Percentiles rank a stretch among this genome's conserved stretches.
Conservation (phyloP, 1,140 invertebrate species). For the Papilio dardanus region DNA sequence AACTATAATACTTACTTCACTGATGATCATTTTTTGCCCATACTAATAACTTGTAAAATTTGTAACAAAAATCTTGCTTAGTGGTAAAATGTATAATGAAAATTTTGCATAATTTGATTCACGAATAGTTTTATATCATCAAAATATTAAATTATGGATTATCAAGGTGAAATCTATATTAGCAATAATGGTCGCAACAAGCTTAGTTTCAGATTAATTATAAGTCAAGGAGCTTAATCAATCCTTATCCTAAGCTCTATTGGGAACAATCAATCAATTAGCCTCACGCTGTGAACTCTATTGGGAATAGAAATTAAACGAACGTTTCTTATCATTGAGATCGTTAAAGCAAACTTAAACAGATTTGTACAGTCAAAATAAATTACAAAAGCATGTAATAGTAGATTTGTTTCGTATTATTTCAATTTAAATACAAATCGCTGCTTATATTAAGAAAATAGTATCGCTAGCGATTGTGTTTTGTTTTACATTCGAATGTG, state of each 20-base stretch:
- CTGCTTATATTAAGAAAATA: not conserved
- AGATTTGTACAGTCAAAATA: slow-evolving; percentile 7
- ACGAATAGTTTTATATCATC: not conserved
- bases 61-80: no score
- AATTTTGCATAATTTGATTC: not conserved
- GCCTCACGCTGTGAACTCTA: slow-evolving; percentile 60
- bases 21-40: no score
- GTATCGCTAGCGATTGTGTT: not conserved
- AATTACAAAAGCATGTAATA: slow-evolving; percentile 4
- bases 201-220: slow-evolving; percentile 29
- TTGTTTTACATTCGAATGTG: no score
- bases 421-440: not conserved
- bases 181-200: slow-evolving; percentile 1
- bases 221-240: slow-evolving; percentile 31
- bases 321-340: slow-evolving; percentile 55
- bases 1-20: no score
- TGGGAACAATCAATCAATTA: slow-evolving; percentile 56
- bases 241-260: slow-evolving; percentile 34
- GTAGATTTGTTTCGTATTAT: slow-evolving; percentile 13
- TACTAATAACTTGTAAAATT: no score
- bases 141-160: not conserved
- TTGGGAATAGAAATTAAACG: slow-evolving; percentile 46
- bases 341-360: slow-evolving; percentile 51
- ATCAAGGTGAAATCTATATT: slow-evolving; percentile 6
- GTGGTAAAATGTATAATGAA: no score